Evolutionary conservation across 2,888 invertebrate species (phyloP).

Genomic region (Acleris literana): DNA sequence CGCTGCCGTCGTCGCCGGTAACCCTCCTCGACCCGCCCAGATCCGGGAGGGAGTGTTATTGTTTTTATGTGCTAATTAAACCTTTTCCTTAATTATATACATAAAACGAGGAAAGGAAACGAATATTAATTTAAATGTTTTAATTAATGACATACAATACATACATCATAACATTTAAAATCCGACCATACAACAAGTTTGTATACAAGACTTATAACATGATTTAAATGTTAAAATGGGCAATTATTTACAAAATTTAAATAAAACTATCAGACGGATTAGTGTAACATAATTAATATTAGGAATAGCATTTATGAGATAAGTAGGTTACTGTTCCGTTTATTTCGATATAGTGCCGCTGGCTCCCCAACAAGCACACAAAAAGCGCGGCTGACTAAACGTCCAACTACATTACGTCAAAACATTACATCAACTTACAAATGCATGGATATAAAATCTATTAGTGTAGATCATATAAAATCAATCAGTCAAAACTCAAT

Average conservation of each 20-base stretch:
- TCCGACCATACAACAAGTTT: conserved; percentile 63
- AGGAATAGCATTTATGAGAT: conserved; percentile 31
- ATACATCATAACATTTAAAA: conserved; percentile 69
- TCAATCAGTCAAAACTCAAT: conserved; percentile 76
- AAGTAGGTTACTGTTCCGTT: conserved; percentile 18
- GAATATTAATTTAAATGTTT: conserved; percentile 58
- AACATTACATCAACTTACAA: conserved; percentile 44
- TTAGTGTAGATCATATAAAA: conserved; percentile 62
- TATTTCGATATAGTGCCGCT: not conserved
- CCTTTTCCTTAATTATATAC: too few species aligned
- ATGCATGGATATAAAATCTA: conserved; percentile 57
- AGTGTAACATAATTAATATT: conserved; percentile 38
- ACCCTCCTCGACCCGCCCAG: too few species aligned
- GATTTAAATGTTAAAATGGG: conserved; percentile 45
- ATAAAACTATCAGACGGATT: conserved; percentile 48
- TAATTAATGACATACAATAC: conserved; percentile 64
- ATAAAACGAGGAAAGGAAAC: conserved; percentile 44
- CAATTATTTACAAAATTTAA: conserved; percentile 47
- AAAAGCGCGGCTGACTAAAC: conserved; percentile 50
- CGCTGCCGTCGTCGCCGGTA: too few species aligned
- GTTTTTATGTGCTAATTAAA: too few species aligned
- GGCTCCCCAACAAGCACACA: not conserved
- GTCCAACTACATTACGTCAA: conserved; percentile 58
- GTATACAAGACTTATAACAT: conserved; percentile 45
- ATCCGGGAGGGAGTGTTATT: too few species aligned